Evolutionary conservation across 2,888 invertebrate species (phyloP), one percentile per base, ranked within the genome.

Genomic region (Eilema griseolum): DNA sequence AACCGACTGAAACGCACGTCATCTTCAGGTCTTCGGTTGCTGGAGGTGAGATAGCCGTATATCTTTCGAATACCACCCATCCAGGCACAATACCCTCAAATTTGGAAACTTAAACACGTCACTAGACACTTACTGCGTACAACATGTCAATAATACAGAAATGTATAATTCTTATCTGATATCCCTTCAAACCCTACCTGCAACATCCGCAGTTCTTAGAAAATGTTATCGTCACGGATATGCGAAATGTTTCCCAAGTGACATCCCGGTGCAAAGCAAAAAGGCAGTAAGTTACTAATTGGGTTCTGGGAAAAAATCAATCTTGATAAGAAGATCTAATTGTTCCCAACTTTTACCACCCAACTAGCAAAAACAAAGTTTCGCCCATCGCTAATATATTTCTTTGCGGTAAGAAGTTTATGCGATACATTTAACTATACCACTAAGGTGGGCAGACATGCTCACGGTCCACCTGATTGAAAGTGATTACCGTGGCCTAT

Each of bases 131-230:
- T 41, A 41, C 1, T 37, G 41, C 16, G 41, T 41, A 11, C 37
- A 12, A 3, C 16, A 41, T 3, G 16, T 41, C n/a, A 52, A 2
- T n/a, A n/a, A 2, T 10, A n/a, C n/a, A 52, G 20, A 52, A 52
- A n/a, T n/a, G 10, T 3, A 52, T 20, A 20, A 46, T 66, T 59
- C 4, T 7, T 12, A 61, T 31, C 20, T n/a, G 52, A 46, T 62
- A 41, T 41, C 11, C 24, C 23, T 23, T 56, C 28, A 37, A 62
- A 41, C 26, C 26, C 28, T 75, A 76, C 80, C 82, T 82, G 71
- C 52, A 10, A 70, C 71, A 67, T 70, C 65, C 66, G 70, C 23
- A 65, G 23, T 52, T 64, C 64, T 52, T n/a, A 64, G 46, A 64
- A 64, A 8, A 24, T 26, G 11, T 64, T 52, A 64, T 64, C 28